Evolutionary conservation across 2,888 invertebrate species (phyloP), one percentile per base, ranked within the genome.

Genomic region (Trichogramma evanescens): DNA sequence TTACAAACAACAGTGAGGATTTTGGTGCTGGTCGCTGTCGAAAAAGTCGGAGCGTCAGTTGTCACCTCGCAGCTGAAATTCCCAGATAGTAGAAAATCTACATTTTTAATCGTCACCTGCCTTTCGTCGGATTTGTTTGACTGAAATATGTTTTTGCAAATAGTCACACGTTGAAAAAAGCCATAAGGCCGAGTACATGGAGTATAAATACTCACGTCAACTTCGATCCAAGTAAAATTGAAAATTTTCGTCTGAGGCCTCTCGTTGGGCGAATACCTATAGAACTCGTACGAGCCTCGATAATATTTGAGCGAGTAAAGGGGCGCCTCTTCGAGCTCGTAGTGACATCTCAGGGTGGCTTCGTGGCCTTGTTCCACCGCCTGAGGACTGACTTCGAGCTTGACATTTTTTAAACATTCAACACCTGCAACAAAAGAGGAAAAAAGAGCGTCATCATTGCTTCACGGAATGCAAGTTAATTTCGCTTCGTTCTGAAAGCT

Each of bases 271-370:
- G 89, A 87, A 74, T 84, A 92, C 66, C 92, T 82, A 80, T 90
- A 93, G 80, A 93, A 92, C 80, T 93, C 92, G 71, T 87, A 83
- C 72, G 81, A 84, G 5, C 92, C 93, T 60, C 91, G 82, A 79
- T 92, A 93, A 89, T 91, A 93, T 81, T 92, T 91, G 65, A 92
- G 89, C 5, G 90, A 85, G 79, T 92, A 92, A 51, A 93, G 81
- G 1, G 86, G 87, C 6, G 85, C 86, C 0, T 84, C 86, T 71
- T 90, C 87, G 79, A 91, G 83, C 74, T 92, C 88, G 71, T 91
- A 87, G 66, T 85, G 81, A 78, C 93, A 93, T 59, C 84, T 82
- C 51, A 91, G 79, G 5, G 86, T 84, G 4, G 87, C 89, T 67
- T 85, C 83, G 52, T 85, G 84, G 7, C 86, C 86, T 58, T 84